Percentiles rank a stretch among this genome's conserved stretches.
Conservation (phyloP, 2,888 invertebrate genomes). For the Hofmannophila pseudospretella region DNA sequence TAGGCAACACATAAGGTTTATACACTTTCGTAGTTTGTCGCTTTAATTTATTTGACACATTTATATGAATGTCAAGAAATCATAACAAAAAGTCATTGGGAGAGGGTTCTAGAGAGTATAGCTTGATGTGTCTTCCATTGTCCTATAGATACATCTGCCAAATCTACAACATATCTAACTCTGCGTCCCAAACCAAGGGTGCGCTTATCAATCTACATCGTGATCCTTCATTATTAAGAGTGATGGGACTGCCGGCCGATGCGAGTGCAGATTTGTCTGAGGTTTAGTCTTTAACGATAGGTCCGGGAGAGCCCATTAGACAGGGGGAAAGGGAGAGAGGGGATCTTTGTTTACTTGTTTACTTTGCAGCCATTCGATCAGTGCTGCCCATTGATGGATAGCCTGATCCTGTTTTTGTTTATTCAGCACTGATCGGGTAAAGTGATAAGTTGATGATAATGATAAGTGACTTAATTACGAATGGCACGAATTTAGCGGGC, state of each 20-base stretch:
- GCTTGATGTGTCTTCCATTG: too few species aligned
- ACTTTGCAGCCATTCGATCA: constrained; percentile 12
- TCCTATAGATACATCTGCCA: too few species aligned
- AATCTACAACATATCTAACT: constrained; percentile 24
- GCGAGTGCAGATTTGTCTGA: constrained; percentile 66
- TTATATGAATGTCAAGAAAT: too few species aligned
- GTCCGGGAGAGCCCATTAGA: constrained; percentile 18
- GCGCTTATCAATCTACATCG: constrained; percentile 73
- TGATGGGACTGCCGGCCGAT: constrained; percentile 52
- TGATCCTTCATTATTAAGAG: constrained; percentile 75
- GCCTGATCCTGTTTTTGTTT: background rate
- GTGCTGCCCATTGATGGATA: constrained; percentile 7
- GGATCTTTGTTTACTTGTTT: constrained; percentile 32
- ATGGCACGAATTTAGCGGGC: too few species aligned
- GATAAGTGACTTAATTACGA: too few species aligned
- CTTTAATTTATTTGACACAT: too few species aligned
- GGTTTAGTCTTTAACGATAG: constrained; percentile 50
- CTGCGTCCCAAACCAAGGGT: constrained; percentile 43
- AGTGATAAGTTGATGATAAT: too few species aligned
- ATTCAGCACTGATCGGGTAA: too few species aligned
- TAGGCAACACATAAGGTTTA: too few species aligned
- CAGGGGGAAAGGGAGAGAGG: constrained; percentile 21
- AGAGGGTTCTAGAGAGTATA: too few species aligned
- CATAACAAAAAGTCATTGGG: too few species aligned
- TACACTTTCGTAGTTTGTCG: too few species aligned